Base-by-base conservation (phyloP, 2,113 vertebrate species). In the Rhinoptilus africanus region DNA sequence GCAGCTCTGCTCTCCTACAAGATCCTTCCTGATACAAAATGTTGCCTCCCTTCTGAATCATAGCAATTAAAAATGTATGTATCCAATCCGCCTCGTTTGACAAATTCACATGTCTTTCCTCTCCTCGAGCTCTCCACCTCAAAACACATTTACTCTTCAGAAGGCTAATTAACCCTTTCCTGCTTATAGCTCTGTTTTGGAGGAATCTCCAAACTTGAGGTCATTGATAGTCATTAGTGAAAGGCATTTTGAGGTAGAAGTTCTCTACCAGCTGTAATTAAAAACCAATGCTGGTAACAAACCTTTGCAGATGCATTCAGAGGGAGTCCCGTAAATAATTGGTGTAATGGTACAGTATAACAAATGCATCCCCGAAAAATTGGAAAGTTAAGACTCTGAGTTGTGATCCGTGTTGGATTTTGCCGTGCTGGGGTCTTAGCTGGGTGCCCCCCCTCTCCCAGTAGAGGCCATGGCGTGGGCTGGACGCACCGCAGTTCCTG, bases 401-500 rank as follows among this genome's bases (percentile, higher is more conserved):
- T 22, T 1, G 4, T n/a, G 74, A 43, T 39, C 39, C 0, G 0
- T 34, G 56, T 10, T 63, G 48, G 41, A 64, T 87, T 92, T 91
- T 92, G 23, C 41, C 7, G 3, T 92, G 20, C 41, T 7, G 3
- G 16, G 8, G 12, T 62, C 47, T 92, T 53, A 80, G 67, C 34
- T 51, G 30, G 15, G 27, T 69, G 26, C 18, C 34, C n/a, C 23
- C 23, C 14, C 4, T 81, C 47, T 89, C 53, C 60, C 71, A 83
- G 57, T n/a, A 57, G 20, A 83, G 72, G 45, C 67, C 2, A 0
- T 22, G 39, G 56, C 21, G 12, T n/a, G 18, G 64, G 39, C 60
- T 78, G 60, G 45, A 59, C 0, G 0, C 10, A 24, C 14, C 1
- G 1, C 2, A 0, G 14, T 15, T 89, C 60, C 43, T 87, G 73